Percentiles rank a stretch among this genome's conserved stretches.
Evolutionary conservation across 2,888 invertebrate species (phyloP).

Genomic region (Yponomeuta malinellus): DNA sequence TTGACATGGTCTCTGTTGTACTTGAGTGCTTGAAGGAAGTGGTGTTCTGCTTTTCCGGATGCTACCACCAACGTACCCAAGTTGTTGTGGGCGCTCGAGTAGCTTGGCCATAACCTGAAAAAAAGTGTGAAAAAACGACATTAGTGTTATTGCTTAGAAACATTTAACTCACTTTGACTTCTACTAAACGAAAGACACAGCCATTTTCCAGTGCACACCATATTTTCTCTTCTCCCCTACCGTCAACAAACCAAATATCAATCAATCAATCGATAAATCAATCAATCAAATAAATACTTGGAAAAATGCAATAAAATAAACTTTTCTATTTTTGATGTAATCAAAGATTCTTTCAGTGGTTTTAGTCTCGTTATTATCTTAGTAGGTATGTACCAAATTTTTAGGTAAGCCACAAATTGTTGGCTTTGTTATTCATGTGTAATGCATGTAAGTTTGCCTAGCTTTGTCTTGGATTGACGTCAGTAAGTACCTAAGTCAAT

Average conservation of each 20-base stretch:
- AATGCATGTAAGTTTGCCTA: neutral
- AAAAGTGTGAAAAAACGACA: neutral
- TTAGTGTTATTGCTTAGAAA: too few relatives aligned
- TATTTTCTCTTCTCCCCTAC: too few relatives aligned
- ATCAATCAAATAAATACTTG: too few relatives aligned
- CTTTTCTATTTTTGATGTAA: too few relatives aligned
- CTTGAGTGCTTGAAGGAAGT: slow-evolving; percentile 83
- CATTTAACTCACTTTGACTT: too few relatives aligned
- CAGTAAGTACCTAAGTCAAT: neutral
- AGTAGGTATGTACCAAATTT: neutral
- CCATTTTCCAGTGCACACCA: too few relatives aligned
- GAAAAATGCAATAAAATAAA: too few relatives aligned
- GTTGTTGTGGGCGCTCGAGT: slow-evolving; percentile 92
- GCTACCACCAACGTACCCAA: slow-evolving; percentile 85
- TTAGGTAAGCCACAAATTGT: neutral
- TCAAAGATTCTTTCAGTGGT: too few relatives aligned
- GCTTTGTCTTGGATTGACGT: neutral
- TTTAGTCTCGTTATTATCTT: too few relatives aligned
- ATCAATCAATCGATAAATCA: too few relatives aligned
- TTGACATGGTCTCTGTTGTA: slow-evolving; percentile 86
- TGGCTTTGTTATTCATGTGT: neutral
- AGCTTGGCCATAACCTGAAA: slow-evolving; percentile 86
- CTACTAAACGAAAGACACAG: too few relatives aligned
- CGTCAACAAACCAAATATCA: too few relatives aligned
- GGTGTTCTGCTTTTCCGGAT: slow-evolving; percentile 81